Evolutionary conservation across 2,113 vertebrate genomes (phyloP), one percentile per base, ranked within the genome.

Genomic region (Lagopus muta): DNA sequence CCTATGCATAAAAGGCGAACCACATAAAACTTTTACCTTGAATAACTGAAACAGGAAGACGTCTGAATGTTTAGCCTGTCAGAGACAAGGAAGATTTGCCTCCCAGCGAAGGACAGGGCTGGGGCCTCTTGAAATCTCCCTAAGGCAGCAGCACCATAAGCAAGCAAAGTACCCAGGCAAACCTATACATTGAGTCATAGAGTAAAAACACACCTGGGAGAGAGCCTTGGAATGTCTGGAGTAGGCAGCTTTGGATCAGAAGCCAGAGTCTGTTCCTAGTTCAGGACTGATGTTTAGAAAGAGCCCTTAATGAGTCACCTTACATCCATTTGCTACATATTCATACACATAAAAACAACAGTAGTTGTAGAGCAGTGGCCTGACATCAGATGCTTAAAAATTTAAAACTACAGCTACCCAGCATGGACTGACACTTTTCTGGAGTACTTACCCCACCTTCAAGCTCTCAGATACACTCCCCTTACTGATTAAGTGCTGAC

Each of bases 11-110:
- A 90, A 74, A 88, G 55, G 38, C 13, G 4, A 66, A 50, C 61
- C 73, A 71, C 5, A 1, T 48, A 88, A 67, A 91, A n/a, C 60
- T 64, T 77, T 76, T 70, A 93, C 76, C 86, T 88, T 45, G 61
- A 89, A 90, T 77, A 90, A 90, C 43, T 69, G 85, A 69, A 94
- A 84, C 38, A 83, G 88, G 76, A 89, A 86, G 70, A 76, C 3
- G 2, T 48, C 43, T 89, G 50, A 43, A 30, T 78, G 25, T 89
- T 92, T 55, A 81, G 19, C 22, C 13, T 81, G 71, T 77, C n/a
- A 48, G 13, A 78, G 52, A 27, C 43, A 69, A 81, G 70, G 45
- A 78, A 81, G 20, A 13, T 72, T 72, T 78, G 27, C 43, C 15
- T 18, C 16, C 10, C 7, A 65, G 22, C 30, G 64, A 32, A 60